Evolutionary conservation across 2,888 invertebrate species (phyloP).

Genomic region (Heteromyza rotundicornis): DNA sequence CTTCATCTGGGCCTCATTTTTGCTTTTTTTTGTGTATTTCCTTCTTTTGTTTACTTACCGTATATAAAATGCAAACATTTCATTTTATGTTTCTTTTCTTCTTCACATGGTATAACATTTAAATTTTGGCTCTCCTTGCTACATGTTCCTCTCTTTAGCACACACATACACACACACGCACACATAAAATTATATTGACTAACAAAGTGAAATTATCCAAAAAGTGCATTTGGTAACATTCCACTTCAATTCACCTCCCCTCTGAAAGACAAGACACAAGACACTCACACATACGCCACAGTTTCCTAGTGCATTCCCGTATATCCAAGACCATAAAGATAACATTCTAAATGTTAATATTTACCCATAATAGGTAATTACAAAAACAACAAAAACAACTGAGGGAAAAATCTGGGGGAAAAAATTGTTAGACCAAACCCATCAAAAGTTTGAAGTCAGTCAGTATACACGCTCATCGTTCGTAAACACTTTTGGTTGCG

Average conservation of each 20-base stretch:
- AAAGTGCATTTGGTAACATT: slow-evolving; percentile 22
- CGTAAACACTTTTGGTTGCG: too few relatives aligned
- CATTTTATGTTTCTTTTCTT: slow-evolving; percentile 9
- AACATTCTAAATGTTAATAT: slow-evolving; percentile 43
- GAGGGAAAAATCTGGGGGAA: too few relatives aligned
- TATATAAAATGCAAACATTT: slow-evolving; percentile 7
- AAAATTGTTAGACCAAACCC: too few relatives aligned
- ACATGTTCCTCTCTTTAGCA: too few relatives aligned
- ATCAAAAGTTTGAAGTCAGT: too few relatives aligned
- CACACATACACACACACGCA: not conserved
- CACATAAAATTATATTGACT: slow-evolving; percentile 23
- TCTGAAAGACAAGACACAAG: not conserved
- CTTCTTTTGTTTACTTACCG: slow-evolving; percentile 10
- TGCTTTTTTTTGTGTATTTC: slow-evolving; percentile 31
- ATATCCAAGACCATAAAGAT: slow-evolving; percentile 36
- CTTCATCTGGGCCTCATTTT: slow-evolving; percentile 41
- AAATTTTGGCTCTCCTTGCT: too few relatives aligned
- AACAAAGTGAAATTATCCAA: slow-evolving; percentile 28
- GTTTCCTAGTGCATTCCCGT: slow-evolving; percentile 15
- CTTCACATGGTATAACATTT: too few relatives aligned
- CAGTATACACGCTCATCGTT: too few relatives aligned
- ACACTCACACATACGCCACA: not conserved
- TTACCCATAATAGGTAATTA: slow-evolving; percentile 44
- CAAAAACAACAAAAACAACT: slow-evolving; percentile 40
- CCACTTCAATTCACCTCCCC: not conserved